Percentiles rank a stretch among this genome's conserved stretches.
These are phyloP conservation scores for Cheilinus undulatus DNA, from an alignment of 2,113 vertebrate species.

Conservation along the genomic window DNA sequence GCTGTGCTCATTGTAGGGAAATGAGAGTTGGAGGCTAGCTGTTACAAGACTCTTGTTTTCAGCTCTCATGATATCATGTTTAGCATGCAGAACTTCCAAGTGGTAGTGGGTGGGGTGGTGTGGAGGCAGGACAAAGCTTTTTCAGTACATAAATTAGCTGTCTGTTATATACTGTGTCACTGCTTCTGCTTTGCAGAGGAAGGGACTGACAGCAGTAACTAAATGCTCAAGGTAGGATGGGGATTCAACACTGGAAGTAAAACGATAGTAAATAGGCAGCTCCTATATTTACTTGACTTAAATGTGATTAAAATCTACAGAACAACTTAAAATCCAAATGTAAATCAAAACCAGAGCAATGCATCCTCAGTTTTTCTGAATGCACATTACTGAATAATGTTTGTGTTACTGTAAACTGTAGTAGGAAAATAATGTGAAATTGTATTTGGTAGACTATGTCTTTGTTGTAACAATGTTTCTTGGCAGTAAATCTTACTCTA, in stretches of 20 bases:
- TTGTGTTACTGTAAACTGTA: no score
- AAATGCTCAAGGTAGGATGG: slow-evolving; percentile 46
- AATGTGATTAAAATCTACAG: slow-evolving; percentile 32
- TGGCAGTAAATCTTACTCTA: no score
- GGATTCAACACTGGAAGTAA: slow-evolving; percentile 39
- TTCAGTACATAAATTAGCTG: slow-evolving; percentile 63
- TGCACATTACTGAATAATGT: slow-evolving; percentile 26
- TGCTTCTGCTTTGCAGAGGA: slow-evolving; percentile 41
- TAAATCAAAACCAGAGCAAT: slow-evolving; percentile 40
- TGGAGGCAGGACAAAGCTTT: slow-evolving; percentile 56
- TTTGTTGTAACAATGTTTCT: no score
- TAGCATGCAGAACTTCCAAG: slow-evolving; percentile 49
- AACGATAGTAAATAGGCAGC: slow-evolving; percentile 41
- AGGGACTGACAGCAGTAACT: slow-evolving; percentile 54
- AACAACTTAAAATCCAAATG: slow-evolving; percentile 8
- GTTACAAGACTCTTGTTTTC: slow-evolving; percentile 36
- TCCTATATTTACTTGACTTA: slow-evolving; percentile 34
- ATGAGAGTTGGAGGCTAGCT: slow-evolving; percentile 46
- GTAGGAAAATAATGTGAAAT: no score
- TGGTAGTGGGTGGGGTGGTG: not conserved
- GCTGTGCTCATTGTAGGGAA: slow-evolving; percentile 16
- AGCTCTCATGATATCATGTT: slow-evolving; percentile 38
- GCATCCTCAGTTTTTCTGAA: slow-evolving; percentile 30
- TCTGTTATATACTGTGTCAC: slow-evolving; percentile 55
- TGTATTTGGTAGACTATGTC: no score